Evolutionary conservation across 2,113 vertebrate species (phyloP), one percentile per base, ranked within the genome.

Genomic region (Microcebus ravelobensis): DNA sequence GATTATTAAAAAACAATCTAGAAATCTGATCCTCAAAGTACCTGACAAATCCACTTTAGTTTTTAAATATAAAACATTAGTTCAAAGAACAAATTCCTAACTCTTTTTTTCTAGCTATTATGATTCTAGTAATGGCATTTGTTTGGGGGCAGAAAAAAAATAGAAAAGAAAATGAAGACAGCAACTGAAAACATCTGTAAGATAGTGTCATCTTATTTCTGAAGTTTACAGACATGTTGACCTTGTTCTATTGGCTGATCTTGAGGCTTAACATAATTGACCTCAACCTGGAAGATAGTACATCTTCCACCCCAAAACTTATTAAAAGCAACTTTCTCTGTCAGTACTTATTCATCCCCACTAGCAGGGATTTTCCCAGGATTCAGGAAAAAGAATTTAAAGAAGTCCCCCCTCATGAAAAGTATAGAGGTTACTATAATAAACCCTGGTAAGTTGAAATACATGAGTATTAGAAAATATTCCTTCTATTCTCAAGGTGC

Each of bases 11-110:
- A 98, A 88, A 70, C 63, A 81, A 92, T 0, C 4, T 87, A 65
- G 6, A 97, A 91, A 96, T 70, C n/a, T 90, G 29, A 81, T 82
- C 81, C 59, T 89, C 94, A 96, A 95, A 86, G 27, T 55, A 61
- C 17, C 20, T 79, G 71, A 84, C 65, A 97, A 95, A 89, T 92
- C 11, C 61, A 79, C n/a, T 95, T 80, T 87, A 87, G 55, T 59
- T 87, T 96, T 94, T 68, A 71, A 84, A 83, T 89, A 80, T 74
- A 77, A 67, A 93, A 91, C n/a, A 45, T 81, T 85, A 50, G 36
- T 74, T 95, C 45, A 39, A 82, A 67, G 14, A 81, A 91, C 5
- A 31, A 70, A 85, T 81, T 50, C 3, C 52, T 61, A 55, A 36
- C 5, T 88, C 63, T 91, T 76, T 59, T 81, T 74, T 95, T 96